phyloP scores from a whole-genome alignment of 2,797 vertebrate species.

The Erpetoichthys calabaricus region DNA sequence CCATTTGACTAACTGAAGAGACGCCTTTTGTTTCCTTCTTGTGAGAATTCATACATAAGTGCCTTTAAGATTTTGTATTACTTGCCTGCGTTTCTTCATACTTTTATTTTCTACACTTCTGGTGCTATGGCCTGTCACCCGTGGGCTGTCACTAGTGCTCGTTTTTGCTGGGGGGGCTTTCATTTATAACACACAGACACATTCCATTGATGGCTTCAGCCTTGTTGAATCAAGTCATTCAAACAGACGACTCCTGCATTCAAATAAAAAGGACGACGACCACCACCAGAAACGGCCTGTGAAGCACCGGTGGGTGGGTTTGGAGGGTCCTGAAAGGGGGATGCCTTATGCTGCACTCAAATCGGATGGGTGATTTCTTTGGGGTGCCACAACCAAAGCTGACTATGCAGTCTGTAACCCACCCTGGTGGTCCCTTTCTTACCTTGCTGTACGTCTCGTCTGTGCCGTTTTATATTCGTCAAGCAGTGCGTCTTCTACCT shows the following conservation, averaged over 20 bases:
- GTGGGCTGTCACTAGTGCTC: slow-evolving; percentile 22
- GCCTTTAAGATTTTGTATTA: slow-evolving; percentile 35
- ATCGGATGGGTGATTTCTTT: background rate
- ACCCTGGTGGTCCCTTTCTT: background rate
- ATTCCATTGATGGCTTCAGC: slow-evolving; percentile 6
- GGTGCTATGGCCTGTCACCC: slow-evolving; percentile 37
- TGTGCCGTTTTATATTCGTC: slow-evolving; percentile 9
- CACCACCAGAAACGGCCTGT: background rate
- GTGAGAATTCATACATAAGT: slow-evolving; percentile 32
- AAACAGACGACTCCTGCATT: background rate
- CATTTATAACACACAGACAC: slow-evolving; percentile 14
- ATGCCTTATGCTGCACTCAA: slow-evolving; percentile 3
- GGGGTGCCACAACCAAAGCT: slow-evolving; percentile 15
- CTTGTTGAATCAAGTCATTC: background rate
- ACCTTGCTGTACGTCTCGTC: background rate
- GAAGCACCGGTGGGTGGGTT: background rate
- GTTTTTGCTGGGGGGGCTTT: slow-evolving; percentile 18
- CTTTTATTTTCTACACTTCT: slow-evolving; percentile 32
- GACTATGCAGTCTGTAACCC: slow-evolving; percentile 22
- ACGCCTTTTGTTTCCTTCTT: slow-evolving; percentile 10
- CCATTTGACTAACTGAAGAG: too few species aligned
- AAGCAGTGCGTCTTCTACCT: slow-evolving; percentile 10
- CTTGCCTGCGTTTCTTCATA: slow-evolving; percentile 16
- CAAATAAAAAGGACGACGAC: background rate
- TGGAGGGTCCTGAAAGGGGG: background rate